Evolutionary conservation across 2,888 invertebrate species (phyloP), one percentile per base, ranked within the genome.

Genomic region (Plutella xylostella): DNA sequence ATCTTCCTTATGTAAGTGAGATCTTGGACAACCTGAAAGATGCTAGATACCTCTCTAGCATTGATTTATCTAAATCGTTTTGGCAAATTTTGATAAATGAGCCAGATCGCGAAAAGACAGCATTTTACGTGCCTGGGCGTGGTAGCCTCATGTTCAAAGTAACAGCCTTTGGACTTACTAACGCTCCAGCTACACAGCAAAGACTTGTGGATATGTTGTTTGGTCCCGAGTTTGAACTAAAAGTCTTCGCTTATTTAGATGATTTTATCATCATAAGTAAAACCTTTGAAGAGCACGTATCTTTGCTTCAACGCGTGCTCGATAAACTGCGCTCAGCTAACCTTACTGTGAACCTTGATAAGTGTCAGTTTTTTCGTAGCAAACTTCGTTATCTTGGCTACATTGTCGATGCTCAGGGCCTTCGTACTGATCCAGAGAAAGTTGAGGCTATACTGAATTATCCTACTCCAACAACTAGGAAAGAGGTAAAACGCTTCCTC

Each of bases 121-220:
- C 51, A 28, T 46, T 53, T 37, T 48, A 40, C 31, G 34, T 52
- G 31, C 35, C 50, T 28, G 42, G 47, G 17, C 11, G 42, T 9
- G 22, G 45, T 21, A 1, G 34, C 18, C 39, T 19, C 2, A 11
- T 22, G 18, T 46, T 43, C 18, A 37, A 31, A 21, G 34, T 21
- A 2, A 42, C 31, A 9, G 35, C 45, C n/a, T 48, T 48, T 33
- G 48, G 52, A 6, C 43, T 50, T 19, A 41, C 48, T 14, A 57
- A 58, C 17, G 57, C 57, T 1, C 56, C 56, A 0, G 56, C 57
- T 1, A 55, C 58, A 1, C 60, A 56, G 30, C 57, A 57, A 34
- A 18, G 57, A 2, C 34, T 60, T 4, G 54, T 55, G 0, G 58
- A 58, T 46, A 17, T n/a, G 2, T 18, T 51, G 4, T 54, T 51